These are phyloP conservation scores for Nesometra sesokonis DNA, from an alignment of 35 echinoderm and acorn worm species.

Conservation along the genomic window DNA sequence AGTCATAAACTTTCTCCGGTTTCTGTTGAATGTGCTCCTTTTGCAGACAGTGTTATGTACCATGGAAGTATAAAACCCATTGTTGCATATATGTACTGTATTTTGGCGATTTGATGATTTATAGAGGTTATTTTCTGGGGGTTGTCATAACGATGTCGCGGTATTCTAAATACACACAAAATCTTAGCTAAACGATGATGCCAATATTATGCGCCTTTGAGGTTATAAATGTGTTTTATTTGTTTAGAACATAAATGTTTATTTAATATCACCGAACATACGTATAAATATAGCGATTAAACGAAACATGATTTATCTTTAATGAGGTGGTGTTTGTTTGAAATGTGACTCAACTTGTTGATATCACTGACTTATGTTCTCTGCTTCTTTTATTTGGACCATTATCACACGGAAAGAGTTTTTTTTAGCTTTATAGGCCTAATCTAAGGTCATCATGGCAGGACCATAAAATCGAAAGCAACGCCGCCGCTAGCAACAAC, in stretches of 20 bases:
- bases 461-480: too few species aligned
- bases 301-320: background rate
- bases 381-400: too few species aligned
- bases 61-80: too few species aligned
- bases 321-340: background rate
- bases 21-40: too few species aligned
- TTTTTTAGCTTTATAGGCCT: too few species aligned
- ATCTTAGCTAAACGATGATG: background rate
- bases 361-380: background rate
- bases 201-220: background rate
- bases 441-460: too few species aligned
- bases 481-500: too few species aligned
- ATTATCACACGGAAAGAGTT: too few species aligned
- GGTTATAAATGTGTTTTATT: background rate
- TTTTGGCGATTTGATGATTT: background rate
- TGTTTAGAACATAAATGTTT: background rate
- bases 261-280: background rate
- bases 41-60: too few species aligned
- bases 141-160: background rate
- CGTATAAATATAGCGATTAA: too few species aligned
- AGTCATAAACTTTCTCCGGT: too few species aligned
- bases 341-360: background rate
- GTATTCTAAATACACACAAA: background rate
- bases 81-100: too few species aligned
- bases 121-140: background rate